Base-by-base conservation (phyloP, 2,797 vertebrate genomes). In the Anomalospiza imberbis region DNA sequence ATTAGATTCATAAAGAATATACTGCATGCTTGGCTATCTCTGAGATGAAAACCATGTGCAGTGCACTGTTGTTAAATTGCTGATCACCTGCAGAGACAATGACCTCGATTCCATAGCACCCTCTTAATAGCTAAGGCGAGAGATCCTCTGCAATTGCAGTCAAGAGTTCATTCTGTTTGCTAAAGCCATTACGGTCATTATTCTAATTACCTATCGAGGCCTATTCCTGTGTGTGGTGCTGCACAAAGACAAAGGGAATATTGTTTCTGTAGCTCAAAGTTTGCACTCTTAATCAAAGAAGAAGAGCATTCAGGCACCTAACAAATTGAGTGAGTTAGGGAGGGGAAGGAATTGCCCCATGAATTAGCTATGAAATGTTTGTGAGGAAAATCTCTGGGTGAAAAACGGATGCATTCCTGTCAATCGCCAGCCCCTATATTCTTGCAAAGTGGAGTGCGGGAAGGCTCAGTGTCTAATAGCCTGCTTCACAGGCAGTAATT, bases 191-290 rank as follows among this genome's bases (percentile, higher is more conserved):
- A 90, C 2, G 0, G 51, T 88, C 92, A 91, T 96, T 95, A 95
- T 88, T 94, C 82, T 91, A 93, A 93, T 92, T 89, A 95, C 86
- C 88, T 92, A 75, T 86, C 13, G 4, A 81, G 88, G 72, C 67
- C 89, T 57, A 32, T 91, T 89, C 79, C 90, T 79, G 73, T 54
- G 57, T 7, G 71, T 90, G 71, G 87, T 61, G 76, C 60, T 95
- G 94, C 96, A 96, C 89, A 94, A 92, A 94, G 82, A 96, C 94
- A 92, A 94, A 97, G 82, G 53, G 63, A 92, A 90, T 88, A 92
- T 74, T 96, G 92, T 89, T 86, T 93, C 68, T 76, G 50, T 63
- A 16, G 15, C 67, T 65, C 67, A 76, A 93, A 95, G 74, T 95
- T 91, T 93, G 88, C 55, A n/a, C 57, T 91, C 91, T 53, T 63